phyloP scores from a whole-genome alignment of 2,797 vertebrate species.

The Tachyglossus aculeatus region DNA sequence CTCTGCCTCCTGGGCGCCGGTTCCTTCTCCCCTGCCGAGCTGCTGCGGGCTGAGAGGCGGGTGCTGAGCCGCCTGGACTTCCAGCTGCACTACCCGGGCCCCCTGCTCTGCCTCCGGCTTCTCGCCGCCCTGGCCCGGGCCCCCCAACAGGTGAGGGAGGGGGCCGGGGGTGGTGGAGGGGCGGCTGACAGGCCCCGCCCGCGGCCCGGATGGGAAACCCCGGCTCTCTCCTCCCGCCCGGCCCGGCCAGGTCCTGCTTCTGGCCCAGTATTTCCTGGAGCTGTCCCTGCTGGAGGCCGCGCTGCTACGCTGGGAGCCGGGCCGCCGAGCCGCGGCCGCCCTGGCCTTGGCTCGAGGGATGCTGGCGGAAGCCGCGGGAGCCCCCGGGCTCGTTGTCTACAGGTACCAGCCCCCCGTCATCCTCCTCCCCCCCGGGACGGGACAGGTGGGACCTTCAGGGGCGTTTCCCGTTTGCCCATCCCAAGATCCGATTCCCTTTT shows the following conservation, averaged over 20 bases:
- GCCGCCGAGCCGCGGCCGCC: constrained; percentile 81
- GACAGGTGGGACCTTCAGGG: not conserved
- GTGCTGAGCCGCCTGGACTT: constrained; percentile 81
- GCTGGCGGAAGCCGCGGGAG: constrained; percentile 61
- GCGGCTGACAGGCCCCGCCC: not conserved
- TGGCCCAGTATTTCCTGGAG: constrained; percentile 86
- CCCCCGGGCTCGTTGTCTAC: not conserved
- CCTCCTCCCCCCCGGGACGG: not conserved
- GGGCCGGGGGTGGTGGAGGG: not conserved
- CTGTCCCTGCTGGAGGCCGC: constrained; percentile 82
- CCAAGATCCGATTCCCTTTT: not conserved
- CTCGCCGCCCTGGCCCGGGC: constrained; percentile 75
- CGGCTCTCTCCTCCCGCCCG: not conserved
- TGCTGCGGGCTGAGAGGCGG: constrained; percentile 84
- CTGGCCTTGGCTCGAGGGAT: constrained; percentile 80
- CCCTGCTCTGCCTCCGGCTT: constrained; percentile 81
- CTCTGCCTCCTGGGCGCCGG: constrained; percentile 86
- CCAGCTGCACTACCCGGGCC: constrained; percentile 77
- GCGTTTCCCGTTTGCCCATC: not conserved
- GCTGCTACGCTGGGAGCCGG: constrained; percentile 76
- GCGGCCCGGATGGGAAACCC: not conserved
- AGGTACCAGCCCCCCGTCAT: constrained; percentile 59
- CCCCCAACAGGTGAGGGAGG: constrained; percentile 69
- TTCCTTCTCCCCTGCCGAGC: constrained; percentile 79
- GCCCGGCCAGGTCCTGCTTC: constrained; percentile 72